phyloP scores from a whole-genome alignment of 2,888 invertebrate genomes.

The Calameuta filiformis region DNA sequence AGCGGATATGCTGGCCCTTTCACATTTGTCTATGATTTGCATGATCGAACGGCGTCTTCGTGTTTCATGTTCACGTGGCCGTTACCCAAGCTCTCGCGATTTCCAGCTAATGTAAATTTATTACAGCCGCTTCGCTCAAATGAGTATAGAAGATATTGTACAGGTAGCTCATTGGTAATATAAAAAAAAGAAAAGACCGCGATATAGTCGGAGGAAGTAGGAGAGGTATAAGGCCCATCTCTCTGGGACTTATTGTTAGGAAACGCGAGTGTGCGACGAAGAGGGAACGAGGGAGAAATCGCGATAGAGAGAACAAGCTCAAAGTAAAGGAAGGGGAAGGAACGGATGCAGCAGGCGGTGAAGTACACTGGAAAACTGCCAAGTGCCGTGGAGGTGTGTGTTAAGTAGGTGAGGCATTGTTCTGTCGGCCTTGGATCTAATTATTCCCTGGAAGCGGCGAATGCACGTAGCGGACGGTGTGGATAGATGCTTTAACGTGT shows the following conservation, averaged over 20 bases:
- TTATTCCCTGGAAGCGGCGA: conserved; percentile 51
- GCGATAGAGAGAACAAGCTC: not conserved
- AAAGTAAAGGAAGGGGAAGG: not conserved
- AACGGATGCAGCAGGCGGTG: not conserved
- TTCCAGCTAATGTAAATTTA: conserved; percentile 26
- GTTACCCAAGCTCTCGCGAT: conserved; percentile 17
- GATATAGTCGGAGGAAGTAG: not conserved
- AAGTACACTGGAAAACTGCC: conserved; percentile 1
- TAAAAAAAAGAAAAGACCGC: not conserved
- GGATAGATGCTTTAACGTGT: not conserved
- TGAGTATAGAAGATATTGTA: not conserved
- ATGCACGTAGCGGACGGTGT: conserved; percentile 8
- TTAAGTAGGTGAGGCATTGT: conserved; percentile 52
- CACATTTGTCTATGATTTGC: conserved; percentile 44
- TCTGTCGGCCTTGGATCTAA: conserved; percentile 51
- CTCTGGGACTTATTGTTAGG: not conserved
- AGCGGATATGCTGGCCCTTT: conserved; percentile 21
- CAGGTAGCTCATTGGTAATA: not conserved
- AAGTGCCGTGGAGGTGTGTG: not conserved
- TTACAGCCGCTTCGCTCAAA: not conserved
- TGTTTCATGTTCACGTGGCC: conserved; percentile 20
- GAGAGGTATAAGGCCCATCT: not conserved
- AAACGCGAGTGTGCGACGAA: not conserved
- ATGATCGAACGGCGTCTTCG: conserved; percentile 29
- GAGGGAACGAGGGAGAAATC: not conserved